These are phyloP conservation scores for Trogon melanurus DNA, from an alignment of 2,113 vertebrate genomes.

Conservation along the genomic window DNA sequence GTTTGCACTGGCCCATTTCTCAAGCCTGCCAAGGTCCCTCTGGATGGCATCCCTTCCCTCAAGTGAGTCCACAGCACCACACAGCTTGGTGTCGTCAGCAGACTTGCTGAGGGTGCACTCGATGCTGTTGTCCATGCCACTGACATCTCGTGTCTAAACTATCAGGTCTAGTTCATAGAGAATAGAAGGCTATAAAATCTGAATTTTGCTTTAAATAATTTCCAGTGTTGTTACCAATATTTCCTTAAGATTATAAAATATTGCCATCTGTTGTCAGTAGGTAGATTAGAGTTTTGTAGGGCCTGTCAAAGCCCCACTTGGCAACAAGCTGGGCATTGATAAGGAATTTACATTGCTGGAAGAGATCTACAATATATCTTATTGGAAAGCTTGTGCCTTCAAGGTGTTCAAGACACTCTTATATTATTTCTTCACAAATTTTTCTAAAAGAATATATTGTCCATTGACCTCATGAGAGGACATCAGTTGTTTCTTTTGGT, in stretches of 20 bases:
- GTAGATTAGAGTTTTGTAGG: not conserved
- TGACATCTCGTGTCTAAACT: not conserved
- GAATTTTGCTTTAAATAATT: not conserved
- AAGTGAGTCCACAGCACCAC: no score
- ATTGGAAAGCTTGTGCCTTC: not conserved
- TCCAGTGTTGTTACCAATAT: not conserved
- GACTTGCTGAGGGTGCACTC: no score
- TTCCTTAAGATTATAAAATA: not conserved
- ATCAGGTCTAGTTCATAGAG: not conserved
- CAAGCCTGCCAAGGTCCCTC: no score
- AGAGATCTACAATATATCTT: not conserved
- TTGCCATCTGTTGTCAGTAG: constrained; percentile 8
- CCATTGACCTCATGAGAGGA: not conserved
- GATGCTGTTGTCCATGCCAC: no score
- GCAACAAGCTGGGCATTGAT: not conserved
- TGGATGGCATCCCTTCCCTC: no score
- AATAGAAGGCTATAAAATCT: not conserved
- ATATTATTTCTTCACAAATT: not conserved
- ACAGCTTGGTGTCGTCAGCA: no score
- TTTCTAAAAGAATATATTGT: not conserved
- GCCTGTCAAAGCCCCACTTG: not conserved
- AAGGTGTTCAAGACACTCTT: not conserved
- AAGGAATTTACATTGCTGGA: not conserved
- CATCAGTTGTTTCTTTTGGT: not conserved
- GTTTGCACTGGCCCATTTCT: no score